Evolutionary conservation across 2,113 vertebrate genomes (phyloP).

Genomic region (Cavia porcellus): DNA sequence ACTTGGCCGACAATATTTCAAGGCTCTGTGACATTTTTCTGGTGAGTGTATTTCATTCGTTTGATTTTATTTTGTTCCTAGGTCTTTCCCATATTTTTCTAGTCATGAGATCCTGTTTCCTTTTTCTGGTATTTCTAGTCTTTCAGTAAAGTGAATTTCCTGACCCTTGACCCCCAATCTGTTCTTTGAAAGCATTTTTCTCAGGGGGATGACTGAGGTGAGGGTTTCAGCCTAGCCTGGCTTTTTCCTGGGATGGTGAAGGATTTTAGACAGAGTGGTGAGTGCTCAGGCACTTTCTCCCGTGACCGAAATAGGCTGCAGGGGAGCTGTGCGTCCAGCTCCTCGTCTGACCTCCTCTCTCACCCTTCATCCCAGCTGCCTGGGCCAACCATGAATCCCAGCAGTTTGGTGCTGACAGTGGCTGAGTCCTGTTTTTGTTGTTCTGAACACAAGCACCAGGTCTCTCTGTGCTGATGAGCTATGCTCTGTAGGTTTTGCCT

Average conservation of each 20-base stretch:
- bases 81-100: neutral
- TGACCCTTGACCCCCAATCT: neutral
- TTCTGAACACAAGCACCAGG: neutral
- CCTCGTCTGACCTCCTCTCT: neutral
- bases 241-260: neutral
- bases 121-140: neutral
- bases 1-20: neutral
- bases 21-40: neutral
- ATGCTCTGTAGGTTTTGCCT: neutral
- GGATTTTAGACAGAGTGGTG: neutral
- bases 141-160: neutral
- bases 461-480: neutral
- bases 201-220: neutral
- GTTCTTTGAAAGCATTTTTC: neutral
- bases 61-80: neutral
- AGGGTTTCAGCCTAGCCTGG: neutral
- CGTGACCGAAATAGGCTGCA: neutral
- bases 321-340: neutral
- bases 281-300: neutral
- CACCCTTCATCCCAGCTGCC: neutral
- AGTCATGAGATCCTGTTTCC: neutral
- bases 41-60: neutral
- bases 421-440: neutral
- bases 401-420: neutral
- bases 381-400: neutral